Percentiles rank a stretch among this genome's conserved stretches.
phyloP scores from a whole-genome alignment of 2,888 invertebrate species.

The Drosophila kokeensis region DNA sequence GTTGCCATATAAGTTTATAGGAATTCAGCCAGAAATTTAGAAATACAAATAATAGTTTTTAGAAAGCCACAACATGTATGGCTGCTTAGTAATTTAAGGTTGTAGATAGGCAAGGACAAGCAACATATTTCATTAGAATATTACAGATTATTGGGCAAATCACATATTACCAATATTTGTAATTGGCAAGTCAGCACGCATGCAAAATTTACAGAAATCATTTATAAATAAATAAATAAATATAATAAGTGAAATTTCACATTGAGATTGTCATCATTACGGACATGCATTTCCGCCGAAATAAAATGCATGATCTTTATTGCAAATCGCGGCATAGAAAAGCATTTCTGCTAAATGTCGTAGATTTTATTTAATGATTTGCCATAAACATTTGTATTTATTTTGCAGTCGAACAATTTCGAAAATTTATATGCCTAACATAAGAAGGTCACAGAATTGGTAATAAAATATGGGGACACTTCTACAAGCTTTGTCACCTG shows the following conservation, averaged over 20 bases:
- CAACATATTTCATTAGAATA: not conserved
- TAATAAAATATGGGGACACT: constrained; percentile 36
- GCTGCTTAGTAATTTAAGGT: not conserved
- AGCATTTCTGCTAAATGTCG: constrained; percentile 3
- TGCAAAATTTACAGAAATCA: not conserved
- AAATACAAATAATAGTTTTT: not conserved
- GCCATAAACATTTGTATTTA: constrained; percentile 2
- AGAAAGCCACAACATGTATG: not conserved
- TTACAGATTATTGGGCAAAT: not conserved
- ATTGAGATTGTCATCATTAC: constrained; percentile 1
- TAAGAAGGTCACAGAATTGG: constrained; percentile 22
- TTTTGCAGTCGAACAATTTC: not conserved
- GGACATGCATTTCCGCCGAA: constrained; percentile 3
- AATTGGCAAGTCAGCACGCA: not conserved
- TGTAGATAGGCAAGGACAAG: not conserved
- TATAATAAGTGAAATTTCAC: constrained; percentile 7
- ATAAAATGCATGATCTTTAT: not conserved
- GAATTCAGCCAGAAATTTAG: not conserved
- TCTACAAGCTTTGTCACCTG: constrained; percentile 24
- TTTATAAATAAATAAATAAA: not conserved
- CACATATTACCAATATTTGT: not conserved
- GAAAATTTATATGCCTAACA: not conserved
- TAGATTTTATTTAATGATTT: constrained; percentile 11
- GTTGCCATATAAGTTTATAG: not conserved
- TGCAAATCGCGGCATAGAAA: not conserved